A percentile compares a stretch with the other conserved stretches of the same genome.
phyloP scores from a whole-genome alignment of 2,888 invertebrate genomes.

The Tenthredo livida region DNA sequence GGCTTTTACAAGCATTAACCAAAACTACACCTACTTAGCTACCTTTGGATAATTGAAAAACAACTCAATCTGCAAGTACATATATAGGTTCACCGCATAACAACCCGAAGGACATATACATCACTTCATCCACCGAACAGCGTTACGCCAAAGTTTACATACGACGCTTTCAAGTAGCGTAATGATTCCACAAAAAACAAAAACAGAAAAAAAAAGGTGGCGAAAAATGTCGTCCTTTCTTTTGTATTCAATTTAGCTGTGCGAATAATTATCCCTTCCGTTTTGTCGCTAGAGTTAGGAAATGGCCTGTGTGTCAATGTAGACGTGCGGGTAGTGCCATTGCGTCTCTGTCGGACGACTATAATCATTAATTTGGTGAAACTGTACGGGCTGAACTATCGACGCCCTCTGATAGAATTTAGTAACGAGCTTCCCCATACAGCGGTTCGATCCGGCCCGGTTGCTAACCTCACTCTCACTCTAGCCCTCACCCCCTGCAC shows the following conservation, averaged over 20 bases:
- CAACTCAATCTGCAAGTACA: neutral
- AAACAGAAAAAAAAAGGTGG: no score
- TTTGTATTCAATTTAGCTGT: neutral
- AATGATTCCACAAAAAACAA: neutral
- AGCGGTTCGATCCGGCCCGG: constrained; percentile 36
- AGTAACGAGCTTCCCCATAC: constrained; percentile 52
- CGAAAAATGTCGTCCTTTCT: neutral
- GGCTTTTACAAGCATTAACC: constrained; percentile 8
- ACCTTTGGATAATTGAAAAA: neutral
- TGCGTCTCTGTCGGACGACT: constrained; percentile 29
- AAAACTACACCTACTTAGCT: constrained; percentile 13
- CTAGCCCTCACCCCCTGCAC: neutral
- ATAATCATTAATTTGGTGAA: constrained; percentile 53
- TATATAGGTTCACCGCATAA: neutral
- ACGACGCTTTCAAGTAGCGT: neutral
- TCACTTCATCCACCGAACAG: neutral
- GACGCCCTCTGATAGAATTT: constrained; percentile 54
- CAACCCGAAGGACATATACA: neutral
- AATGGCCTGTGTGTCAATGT: constrained; percentile 5
- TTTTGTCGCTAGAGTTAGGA: neutral
- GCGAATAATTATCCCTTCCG: neutral
- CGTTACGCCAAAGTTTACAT: neutral
- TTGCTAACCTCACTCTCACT: constrained; percentile 36
- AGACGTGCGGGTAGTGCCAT: neutral
- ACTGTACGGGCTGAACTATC: constrained; percentile 48